Conservation (phyloP, 2,797 vertebrate genomes). For the Semaprochilodus insignis region DNA sequence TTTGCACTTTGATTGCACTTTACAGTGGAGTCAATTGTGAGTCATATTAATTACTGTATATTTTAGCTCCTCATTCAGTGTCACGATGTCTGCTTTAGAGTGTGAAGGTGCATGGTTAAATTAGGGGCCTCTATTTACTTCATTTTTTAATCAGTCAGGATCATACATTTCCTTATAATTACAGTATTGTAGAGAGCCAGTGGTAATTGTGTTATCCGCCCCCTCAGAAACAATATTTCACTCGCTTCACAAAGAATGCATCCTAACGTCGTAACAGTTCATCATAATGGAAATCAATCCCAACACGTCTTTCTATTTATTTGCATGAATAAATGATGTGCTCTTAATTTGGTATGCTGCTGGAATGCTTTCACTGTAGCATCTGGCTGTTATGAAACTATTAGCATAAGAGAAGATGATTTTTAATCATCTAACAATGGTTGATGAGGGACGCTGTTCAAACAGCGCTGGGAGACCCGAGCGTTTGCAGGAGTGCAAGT, state of each 20-base stretch:
- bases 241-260: conserved; percentile 60
- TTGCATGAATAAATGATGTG: conserved; percentile 80
- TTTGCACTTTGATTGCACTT: conserved; percentile 61
- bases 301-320: conserved; percentile 79
- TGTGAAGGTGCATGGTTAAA: conserved; percentile 20
- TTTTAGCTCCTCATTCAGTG: conserved; percentile 43
- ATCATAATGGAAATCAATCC: conserved; percentile 79
- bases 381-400: conserved; percentile 66
- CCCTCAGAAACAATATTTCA: conserved; percentile 34
- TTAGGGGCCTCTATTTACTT: not conserved
- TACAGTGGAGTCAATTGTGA: conserved; percentile 70
- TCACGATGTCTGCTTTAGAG: not conserved
- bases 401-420: conserved; percentile 77
- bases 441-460: conserved; percentile 76
- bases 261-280: conserved; percentile 70
- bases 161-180: conserved; percentile 30
- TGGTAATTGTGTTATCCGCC: conserved; percentile 21
- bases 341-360: conserved; percentile 73
- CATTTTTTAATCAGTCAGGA: conserved; percentile 5
- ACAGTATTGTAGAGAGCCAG: conserved; percentile 14
- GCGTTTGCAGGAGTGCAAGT: conserved; percentile 37
- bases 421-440: conserved; percentile 80
- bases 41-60: conserved; percentile 55
- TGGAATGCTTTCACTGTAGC: conserved; percentile 60
- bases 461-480: conserved; percentile 69